Percentiles rank a stretch among this genome's conserved stretches.
These are phyloP conservation scores for Selene dorsalis DNA, from an alignment of 2,797 vertebrate species.

Conservation along the genomic window DNA sequence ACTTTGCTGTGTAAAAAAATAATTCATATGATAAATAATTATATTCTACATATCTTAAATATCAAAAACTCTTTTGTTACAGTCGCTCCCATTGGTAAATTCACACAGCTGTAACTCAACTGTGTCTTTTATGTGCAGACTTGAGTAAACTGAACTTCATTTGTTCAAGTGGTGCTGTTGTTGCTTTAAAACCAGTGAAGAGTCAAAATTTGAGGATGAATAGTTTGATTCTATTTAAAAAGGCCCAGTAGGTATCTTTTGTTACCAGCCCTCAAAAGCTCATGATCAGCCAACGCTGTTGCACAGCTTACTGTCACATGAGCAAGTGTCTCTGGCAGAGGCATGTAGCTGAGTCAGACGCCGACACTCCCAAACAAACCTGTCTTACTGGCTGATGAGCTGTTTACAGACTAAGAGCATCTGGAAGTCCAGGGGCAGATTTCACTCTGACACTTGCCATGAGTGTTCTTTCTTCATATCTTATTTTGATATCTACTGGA, in stretches of 20 bases:
- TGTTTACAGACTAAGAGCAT: conserved; percentile 10
- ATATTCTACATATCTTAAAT: too few relatives aligned
- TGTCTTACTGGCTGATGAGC: conserved; percentile 42
- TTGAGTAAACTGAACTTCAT: neutral
- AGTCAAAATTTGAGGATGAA: neutral
- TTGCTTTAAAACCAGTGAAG: neutral
- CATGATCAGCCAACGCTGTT: neutral
- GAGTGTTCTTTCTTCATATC: neutral
- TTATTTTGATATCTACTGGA: neutral
- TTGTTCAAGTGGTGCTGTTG: too few relatives aligned
- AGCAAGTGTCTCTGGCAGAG: conserved; percentile 16
- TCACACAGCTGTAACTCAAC: too few relatives aligned
- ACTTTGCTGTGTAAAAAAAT: too few relatives aligned
- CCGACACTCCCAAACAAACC: conserved; percentile 63
- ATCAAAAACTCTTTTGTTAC: too few relatives aligned
- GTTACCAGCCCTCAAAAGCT: neutral
- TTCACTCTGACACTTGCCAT: neutral
- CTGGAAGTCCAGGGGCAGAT: conserved; percentile 30
- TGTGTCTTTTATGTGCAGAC: too few relatives aligned
- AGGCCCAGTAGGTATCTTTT: neutral
- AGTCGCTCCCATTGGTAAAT: too few relatives aligned
- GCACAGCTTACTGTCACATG: conserved; percentile 21
- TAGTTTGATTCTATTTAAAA: neutral
- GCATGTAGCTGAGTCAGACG: conserved; percentile 43
- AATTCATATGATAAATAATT: too few relatives aligned